Evolutionary conservation across 2,888 invertebrate species (phyloP), one percentile per base, ranked within the genome.

Genomic region (Pollenia amentaria): DNA sequence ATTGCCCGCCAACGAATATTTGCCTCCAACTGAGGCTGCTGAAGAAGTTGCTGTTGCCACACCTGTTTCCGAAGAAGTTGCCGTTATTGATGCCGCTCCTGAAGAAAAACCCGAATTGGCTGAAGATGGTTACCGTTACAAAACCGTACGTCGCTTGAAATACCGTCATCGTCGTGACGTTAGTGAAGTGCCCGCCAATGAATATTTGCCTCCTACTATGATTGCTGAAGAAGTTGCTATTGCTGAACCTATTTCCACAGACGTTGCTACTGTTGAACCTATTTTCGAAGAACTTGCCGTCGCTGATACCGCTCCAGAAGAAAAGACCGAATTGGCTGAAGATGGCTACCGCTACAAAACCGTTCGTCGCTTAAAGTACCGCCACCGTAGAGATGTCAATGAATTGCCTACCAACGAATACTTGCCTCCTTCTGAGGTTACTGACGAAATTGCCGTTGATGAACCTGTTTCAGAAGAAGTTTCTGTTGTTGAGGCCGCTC

Each of bases 71-170:
- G 65, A 88, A 69, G 55, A 72, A 48, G 18, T 62, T 16, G 73
- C 62, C 8, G 87, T 88, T 16, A 86, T 38, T 21, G 84, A 89
- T 9, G 89, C 89, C 51, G 75, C 21, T 8, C 44, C 55, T 10
- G 88, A 87, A 16, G 87, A 87, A 21, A 60, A 81, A 12, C 84
- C 89, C 14, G 80, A 87, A 8, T 81, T 91, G 16, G 89, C 89
- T 10, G 87, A 88, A 70, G 90, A 91, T 87, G 91, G 91, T 6
- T 91, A 91, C 79, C 90, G 90, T 64, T 91, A 91, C 89, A 91
- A 91, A 87, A 89, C 89, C 0, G 90, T 91, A 2, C 90, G 90
- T 11, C 91, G 91, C 10, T 73, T 90, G 11, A 87, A 89, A 84
- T 76, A 88, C 82, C 90, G 91, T 55, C 89, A 87, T 0, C 91